Evolutionary conservation across 2,797 vertebrate species (phyloP), one percentile per base, ranked within the genome.

Genomic region (Xiphophorus birchmanni): DNA sequence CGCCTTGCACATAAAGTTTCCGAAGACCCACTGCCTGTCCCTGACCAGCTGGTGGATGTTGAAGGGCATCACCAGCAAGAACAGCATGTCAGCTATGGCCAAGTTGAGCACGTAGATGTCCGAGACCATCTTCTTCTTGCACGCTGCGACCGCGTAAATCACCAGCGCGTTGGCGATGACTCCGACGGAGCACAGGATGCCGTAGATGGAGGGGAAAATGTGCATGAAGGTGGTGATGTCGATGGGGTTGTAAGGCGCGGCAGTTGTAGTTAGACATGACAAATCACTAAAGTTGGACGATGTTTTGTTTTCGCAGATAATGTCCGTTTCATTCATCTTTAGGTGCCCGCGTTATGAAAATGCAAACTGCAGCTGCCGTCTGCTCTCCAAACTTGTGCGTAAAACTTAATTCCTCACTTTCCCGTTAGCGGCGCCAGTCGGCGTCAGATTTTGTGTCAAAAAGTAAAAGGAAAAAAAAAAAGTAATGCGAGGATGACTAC

Each of bases 31-130:
- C 93, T 95, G 95, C 9, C 95, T 87, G 93, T 96, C 96, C 60
- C 96, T 86, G 75, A 97, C 95, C 86, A 97, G 94, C 89, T 97
- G 96, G 84, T 97, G 96, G 37, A 96, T 96, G 89, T 96, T 96
- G 85, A 97, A 97, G 73, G 96, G 96, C 96, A 97, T 97, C 80
- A 96, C 95, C 0, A 96, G 87, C 83, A 97, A 13, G 86, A 96
- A 97, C 15, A 97, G 94, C 95, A 96, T 92, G 87, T 97, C 96
- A 1, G 96, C 96, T 44, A 96, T 92, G 0, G 96, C 96, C 93
- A 97, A 76, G 86, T 96, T 97, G 45, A 97, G 81, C 89, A 97
- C 95, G 88, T 97, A 97, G 84, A 96, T 95, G 90, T 97, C 96
- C 1, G 96, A 97, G 0, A 97, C 95, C 94, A 96, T 95, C 74